Conservation (phyloP, 2,797 vertebrate species). For the Sebastes dallii region DNA sequence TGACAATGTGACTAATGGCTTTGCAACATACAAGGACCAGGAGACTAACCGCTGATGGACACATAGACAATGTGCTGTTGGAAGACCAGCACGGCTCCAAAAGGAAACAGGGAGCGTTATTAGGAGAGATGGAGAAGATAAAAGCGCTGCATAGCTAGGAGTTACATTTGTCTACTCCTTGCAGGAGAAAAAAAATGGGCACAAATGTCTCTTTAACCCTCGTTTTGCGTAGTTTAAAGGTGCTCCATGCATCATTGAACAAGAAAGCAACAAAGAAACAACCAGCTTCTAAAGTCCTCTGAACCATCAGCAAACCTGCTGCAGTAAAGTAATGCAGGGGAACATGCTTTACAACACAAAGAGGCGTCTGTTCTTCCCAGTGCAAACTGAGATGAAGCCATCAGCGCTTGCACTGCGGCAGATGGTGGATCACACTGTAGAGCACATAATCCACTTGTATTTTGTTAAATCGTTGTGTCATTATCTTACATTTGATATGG, state of each 20-base stretch:
- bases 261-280: background rate
- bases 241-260: slow-evolving; percentile 9
- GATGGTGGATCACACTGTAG: slow-evolving; percentile 40
- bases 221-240: slow-evolving; percentile 22
- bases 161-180: slow-evolving; percentile 10
- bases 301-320: background rate
- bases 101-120: background rate
- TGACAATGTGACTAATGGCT: slow-evolving; percentile 73
- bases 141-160: background rate
- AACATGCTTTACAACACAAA: slow-evolving; percentile 28
- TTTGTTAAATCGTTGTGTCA: slow-evolving; percentile 38
- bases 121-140: background rate
- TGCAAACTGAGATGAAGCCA: slow-evolving; percentile 31
- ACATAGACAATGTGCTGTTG: background rate
- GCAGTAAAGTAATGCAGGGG: background rate
- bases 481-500: slow-evolving; percentile 20
- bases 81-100: background rate
- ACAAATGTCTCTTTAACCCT: slow-evolving; percentile 10
- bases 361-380: slow-evolving; percentile 20
- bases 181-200: slow-evolving; percentile 20
- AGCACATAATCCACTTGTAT: slow-evolving; percentile 47
- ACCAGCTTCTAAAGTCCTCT: slow-evolving; percentile 3
- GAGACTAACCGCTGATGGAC: slow-evolving; percentile 18
- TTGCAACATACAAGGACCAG: slow-evolving; percentile 51
- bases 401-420: slow-evolving; percentile 11